Evolutionary conservation across 2,888 invertebrate species (phyloP).

Genomic region (Podabrus alpinus): DNA sequence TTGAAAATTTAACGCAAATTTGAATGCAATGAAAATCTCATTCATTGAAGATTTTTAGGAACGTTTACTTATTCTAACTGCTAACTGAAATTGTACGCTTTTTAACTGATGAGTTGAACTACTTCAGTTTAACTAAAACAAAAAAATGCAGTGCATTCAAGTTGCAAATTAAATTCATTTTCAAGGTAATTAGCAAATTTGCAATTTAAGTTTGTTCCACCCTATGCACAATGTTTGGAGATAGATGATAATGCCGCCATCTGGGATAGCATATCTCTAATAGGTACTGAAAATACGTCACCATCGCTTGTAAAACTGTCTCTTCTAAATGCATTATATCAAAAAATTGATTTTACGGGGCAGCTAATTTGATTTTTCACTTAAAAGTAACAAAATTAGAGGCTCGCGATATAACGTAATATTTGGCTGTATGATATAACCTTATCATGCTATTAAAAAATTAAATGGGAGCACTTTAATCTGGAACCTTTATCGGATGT

Average conservation of each 20-base stretch:
- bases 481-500: conserved; percentile 27
- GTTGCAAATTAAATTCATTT: too few species aligned
- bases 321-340: not conserved
- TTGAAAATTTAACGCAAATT: too few species aligned
- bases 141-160: too few species aligned
- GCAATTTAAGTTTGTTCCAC: not conserved
- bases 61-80: too few species aligned
- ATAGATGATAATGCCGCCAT: not conserved
- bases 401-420: conserved; percentile 3
- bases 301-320: too few species aligned
- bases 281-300: too few species aligned
- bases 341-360: not conserved
- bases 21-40: too few species aligned
- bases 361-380: not conserved
- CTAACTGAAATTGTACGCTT: too few species aligned
- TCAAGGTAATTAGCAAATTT: not conserved
- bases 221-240: not conserved
- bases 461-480: conserved; percentile 30
- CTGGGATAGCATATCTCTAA: too few species aligned
- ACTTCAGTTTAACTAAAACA: too few species aligned
- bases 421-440: conserved; percentile 12
- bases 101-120: too few species aligned
- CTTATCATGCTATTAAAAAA: conserved; percentile 26
- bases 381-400: not conserved
- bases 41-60: too few species aligned